Percentiles rank a stretch among this genome's conserved stretches.
These are phyloP conservation scores for Pithys albifrons DNA, from an alignment of 2,113 vertebrate species.

Conservation along the genomic window DNA sequence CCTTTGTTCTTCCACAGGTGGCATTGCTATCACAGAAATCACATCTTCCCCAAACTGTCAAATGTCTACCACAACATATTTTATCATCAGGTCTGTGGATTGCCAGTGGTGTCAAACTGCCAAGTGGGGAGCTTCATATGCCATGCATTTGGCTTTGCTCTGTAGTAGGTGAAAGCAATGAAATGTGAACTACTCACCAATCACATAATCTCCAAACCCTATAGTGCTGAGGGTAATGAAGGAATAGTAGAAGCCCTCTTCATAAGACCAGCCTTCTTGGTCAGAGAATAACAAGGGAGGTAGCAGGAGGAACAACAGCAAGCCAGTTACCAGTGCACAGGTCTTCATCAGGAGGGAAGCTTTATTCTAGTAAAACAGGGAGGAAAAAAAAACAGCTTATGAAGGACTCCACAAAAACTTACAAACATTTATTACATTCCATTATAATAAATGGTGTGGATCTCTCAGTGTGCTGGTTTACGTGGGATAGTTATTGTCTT, in stretches of 20 bases:
- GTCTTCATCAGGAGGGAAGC: conserved; percentile 76
- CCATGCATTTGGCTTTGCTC: background rate
- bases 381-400: background rate
- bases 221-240: conserved; percentile 94
- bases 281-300: conserved; percentile 83
- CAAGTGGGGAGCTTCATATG: background rate
- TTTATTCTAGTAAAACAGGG: conserved; percentile 63
- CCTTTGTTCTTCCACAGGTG: background rate
- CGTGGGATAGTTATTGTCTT: background rate
- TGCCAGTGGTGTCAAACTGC: background rate
- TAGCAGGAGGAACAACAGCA: conserved; percentile 82
- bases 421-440: background rate
- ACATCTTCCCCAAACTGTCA: background rate
- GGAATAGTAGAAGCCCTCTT: conserved; percentile 88
- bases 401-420: background rate
- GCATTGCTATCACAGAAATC: background rate
- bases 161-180: background rate
- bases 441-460: background rate
- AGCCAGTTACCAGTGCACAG: conserved; percentile 76
- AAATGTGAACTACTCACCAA: conserved; percentile 72
- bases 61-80: background rate
- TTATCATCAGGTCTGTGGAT: background rate
- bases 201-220: conserved; percentile 91
- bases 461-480: background rate
- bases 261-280: conserved; percentile 86